phyloP scores from a whole-genome alignment of 1,140 invertebrate genomes.

The Protaetia brevitarsis region DNA sequence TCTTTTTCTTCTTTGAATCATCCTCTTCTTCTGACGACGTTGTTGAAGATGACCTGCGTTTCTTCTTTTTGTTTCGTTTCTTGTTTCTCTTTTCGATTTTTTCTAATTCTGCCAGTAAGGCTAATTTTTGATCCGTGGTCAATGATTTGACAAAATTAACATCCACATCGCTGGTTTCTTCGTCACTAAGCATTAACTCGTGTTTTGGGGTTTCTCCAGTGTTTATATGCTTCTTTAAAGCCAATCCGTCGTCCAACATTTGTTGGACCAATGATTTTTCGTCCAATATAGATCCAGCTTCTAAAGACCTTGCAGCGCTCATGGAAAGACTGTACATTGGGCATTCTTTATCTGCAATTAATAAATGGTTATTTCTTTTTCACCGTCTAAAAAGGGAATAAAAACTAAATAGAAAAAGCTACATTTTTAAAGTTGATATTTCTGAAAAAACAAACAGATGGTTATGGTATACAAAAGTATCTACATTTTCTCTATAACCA shows the following conservation, averaged over 20 bases:
- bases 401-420: too few species aligned
- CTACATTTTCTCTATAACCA: too few species aligned
- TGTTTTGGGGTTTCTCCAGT: constrained; percentile 46
- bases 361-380: too few species aligned
- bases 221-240: constrained; percentile 71
- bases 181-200: constrained; percentile 50
- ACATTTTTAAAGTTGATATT: too few species aligned
- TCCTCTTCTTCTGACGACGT: not conserved
- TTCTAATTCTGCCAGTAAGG: not conserved
- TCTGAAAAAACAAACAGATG: too few species aligned
- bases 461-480: too few species aligned
- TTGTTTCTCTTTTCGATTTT: not conserved
- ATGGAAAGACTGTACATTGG: constrained; percentile 86
- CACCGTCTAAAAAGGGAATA: too few species aligned
- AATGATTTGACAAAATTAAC: constrained; percentile 78
- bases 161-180: constrained; percentile 66
- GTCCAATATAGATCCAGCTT: constrained; percentile 58
- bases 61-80: not conserved
- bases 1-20: not conserved
- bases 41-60: not conserved
- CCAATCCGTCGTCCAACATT: constrained; percentile 89
- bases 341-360: constrained; percentile 80
- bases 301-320: constrained; percentile 60
- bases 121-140: constrained; percentile 76
- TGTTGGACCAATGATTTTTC: constrained; percentile 78